Evolutionary conservation across 1,140 invertebrate species (phyloP), one percentile per base, ranked within the genome.

Genomic region (Drosophila lowei): DNA sequence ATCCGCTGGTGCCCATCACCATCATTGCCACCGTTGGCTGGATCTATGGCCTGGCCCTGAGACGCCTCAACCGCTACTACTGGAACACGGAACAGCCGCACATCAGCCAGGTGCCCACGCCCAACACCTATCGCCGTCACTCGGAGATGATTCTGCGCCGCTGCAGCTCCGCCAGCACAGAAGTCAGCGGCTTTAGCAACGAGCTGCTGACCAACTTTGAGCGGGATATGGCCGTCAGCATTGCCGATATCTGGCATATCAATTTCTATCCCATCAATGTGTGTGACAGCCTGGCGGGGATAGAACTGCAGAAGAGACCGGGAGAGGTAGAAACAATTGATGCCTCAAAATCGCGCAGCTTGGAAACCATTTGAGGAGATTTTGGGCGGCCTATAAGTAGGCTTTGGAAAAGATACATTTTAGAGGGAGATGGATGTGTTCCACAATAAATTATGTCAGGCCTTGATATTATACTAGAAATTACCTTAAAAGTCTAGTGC

Each of bases 181-280:
- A 81, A 3, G 57, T 80, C 46, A 89, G 81, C 42, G 72, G 59
- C 38, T 73, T 64, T 6, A 86, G 72, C 56, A 78, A 71, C 30
- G 78, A 85, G n/a, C 49, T 78, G 1, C 11, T 78, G 6, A 49
- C 54, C 13, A 81, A 77, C 43, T 77, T 85, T 42, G 73, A 81
- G 11, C 72, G 76, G 6, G 85, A 67, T 23, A 55, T 79, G 6
- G 79, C 89, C 4, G 79, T 90, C 2, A 90, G 89, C 28, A 90
- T 90, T 44, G 67, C 89, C 0, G 89, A 90, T 53, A 70, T 90
- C 11, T 90, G 89, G 89, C 71, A 86, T 16, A 85, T 90, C 2
- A 77, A 90, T 47, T 72, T 75, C 25, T 16, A 80, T 46, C 76
- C 81, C 11, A 71, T 66, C 6, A 73, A 52, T 23, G 77, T 86